phyloP scores from a whole-genome alignment of 2,888 invertebrate species.

The Margaritifera margaritifera region DNA sequence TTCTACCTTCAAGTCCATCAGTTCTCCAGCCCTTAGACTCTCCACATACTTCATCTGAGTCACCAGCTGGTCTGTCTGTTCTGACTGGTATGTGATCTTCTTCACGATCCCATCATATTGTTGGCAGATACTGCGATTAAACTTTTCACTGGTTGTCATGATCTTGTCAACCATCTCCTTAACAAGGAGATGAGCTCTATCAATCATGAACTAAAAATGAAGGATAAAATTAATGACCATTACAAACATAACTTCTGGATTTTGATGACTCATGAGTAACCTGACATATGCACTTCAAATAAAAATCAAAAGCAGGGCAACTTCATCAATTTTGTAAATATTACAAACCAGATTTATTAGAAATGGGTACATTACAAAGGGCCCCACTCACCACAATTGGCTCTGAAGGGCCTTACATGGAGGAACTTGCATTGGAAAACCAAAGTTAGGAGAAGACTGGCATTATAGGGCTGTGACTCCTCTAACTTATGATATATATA shows the following conservation, averaged over 20 bases:
- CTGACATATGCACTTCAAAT: background rate
- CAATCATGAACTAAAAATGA: slow-evolving; percentile 64
- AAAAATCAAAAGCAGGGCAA: background rate
- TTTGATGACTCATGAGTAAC: background rate
- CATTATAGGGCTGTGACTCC: too few species aligned
- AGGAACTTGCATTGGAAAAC: too few species aligned
- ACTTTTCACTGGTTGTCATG: slow-evolving; percentile 60
- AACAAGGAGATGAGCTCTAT: slow-evolving; percentile 55
- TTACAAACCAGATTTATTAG: too few species aligned
- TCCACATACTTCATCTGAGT: slow-evolving; percentile 69
- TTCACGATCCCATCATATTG: slow-evolving; percentile 71
- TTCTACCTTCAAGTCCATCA: slow-evolving; percentile 63
- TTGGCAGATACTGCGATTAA: slow-evolving; percentile 69
- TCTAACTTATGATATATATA: too few species aligned
- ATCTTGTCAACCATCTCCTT: slow-evolving; percentile 66
- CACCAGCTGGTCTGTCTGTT: slow-evolving; percentile 68
- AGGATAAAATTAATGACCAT: background rate
- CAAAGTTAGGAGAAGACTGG: too few species aligned
- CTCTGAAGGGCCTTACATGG: too few species aligned
- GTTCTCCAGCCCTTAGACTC: slow-evolving; percentile 63
- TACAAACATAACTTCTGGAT: background rate
- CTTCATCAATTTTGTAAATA: too few species aligned
- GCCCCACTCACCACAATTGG: too few species aligned
- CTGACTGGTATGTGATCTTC: slow-evolving; percentile 65
- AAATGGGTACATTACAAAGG: too few species aligned